Evolutionary conservation across 2,113 vertebrate genomes (phyloP), one percentile per base, ranked within the genome.

Genomic region (Himantopus leucocephalus): DNA sequence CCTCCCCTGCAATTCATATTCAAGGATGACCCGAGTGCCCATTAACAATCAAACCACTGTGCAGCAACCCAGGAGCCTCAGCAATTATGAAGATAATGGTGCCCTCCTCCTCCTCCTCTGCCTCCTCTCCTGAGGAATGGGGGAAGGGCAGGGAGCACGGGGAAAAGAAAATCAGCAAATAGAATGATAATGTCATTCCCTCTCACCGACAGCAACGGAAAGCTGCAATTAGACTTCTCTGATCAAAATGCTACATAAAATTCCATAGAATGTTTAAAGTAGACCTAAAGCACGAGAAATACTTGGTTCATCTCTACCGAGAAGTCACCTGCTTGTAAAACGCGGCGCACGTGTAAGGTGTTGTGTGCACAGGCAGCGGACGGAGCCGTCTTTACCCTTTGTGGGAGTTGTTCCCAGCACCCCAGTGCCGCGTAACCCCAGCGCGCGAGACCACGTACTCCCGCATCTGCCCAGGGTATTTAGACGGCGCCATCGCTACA

Each of bases 21-120:
- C 97, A 94, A 94, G 96, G 96, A 96, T 91, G 97, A 98, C 96
- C 95, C 91, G 87, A 96, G 96, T 97, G 77, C 97, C 96, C 97
- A 95, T 97, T 97, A 98, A 98, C 95, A 98, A 98, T 97, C 97
- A 98, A 96, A 97, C 95, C 91, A 96, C 88, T 56, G 87, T 30
- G 93, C 92, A 95, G 96, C 96, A 97, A 95, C 78, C 94, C 77
- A 23, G 96, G 95, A 97, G 97, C 94, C 95, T 96, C 92, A 85
- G 97, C 96, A 98, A 98, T 98, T 97, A 97, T 35, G 48, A 95
- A 95, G 89, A 96, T 96, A 97, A 98, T 97, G 95, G 96, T 92
- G 92, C 94, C 81, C 95, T 96, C 98, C 96, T 96, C 97, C 96
- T 96, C 97, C 96, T 96, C 93, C 86, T 86, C 90, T 71, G 55